A percentile compares a stretch with the other conserved stretches of the same genome.
These are phyloP conservation scores for Zaprionus taronus DNA, from an alignment of 1,140 invertebrate genomes.

Conservation along the genomic window DNA sequence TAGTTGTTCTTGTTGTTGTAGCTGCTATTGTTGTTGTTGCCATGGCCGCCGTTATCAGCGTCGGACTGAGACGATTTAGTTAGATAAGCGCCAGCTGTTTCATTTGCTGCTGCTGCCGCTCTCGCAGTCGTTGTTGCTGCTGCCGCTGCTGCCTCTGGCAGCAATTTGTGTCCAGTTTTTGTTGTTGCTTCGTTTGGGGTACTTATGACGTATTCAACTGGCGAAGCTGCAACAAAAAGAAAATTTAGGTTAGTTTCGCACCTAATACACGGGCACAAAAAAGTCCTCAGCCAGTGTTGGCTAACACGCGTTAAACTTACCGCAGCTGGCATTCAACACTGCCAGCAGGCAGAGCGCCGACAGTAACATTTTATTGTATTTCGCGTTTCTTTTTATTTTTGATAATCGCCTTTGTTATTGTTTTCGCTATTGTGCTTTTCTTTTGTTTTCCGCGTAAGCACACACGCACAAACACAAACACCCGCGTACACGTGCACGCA, in stretches of 20 bases:
- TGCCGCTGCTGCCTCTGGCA: conserved; percentile 17
- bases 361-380: conserved; percentile 51
- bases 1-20: conserved; percentile 16
- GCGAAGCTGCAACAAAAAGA: conserved; percentile 50
- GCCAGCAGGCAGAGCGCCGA: conserved; percentile 55
- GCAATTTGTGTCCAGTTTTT: conserved; percentile 40
- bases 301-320: conserved; percentile 46
- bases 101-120: conserved; percentile 37
- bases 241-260: conserved; percentile 68
- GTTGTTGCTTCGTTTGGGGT: conserved; percentile 45
- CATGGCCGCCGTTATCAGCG: conserved; percentile 69
- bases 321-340: conserved; percentile 47
- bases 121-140: conserved; percentile 4
- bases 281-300: conserved; percentile 25
- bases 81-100: conserved; percentile 78
- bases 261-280: conserved; percentile 17
- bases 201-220: conserved; percentile 62
- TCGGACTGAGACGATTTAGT: conserved; percentile 53
- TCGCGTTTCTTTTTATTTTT: conserved; percentile 28
- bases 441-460: conserved; percentile 71
- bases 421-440: conserved; percentile 64
- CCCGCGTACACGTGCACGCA: conserved; percentile 31
- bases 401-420: conserved; percentile 58
- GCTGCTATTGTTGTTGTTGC: conserved; percentile 59
- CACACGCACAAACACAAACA: conserved; percentile 28